Base-by-base conservation (phyloP, 1,140 invertebrate species). In the Drosophila pseudoobscura region DNA sequence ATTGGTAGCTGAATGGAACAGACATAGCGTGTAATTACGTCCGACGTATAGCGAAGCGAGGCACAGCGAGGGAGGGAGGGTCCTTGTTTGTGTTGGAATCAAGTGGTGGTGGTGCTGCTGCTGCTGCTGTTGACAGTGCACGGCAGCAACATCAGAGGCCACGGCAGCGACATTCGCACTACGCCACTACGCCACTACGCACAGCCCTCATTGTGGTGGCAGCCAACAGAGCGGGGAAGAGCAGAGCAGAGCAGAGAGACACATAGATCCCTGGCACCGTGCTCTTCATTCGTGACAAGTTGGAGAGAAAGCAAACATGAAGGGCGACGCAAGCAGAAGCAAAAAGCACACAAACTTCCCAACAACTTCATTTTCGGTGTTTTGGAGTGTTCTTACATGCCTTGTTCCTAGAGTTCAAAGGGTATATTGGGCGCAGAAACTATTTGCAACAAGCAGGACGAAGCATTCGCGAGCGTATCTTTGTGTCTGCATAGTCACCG, bases 11-110 rank as follows among this genome's bases (percentile, higher is more conserved):
- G 71, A 65, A 58, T 75, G 71, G 43, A 75, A 65, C 59, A 75
- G 71, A 75, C 73, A 57, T 61, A 62, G 71, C 73, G 73, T 75
- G 73, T 75, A 75, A 75, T 75, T 75, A 75, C 73, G 72, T 50
- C 44, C 46, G 73, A 75, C 56, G 60, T 31, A 47, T 22, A 31
- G 45, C 1, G 35, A 20, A 31, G 50, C 0, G 26, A 35, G 15
- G 6, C 43, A 2, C 39, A 58, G 0, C 3, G 3, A 11, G 35
- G 11, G 0, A 11, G 35, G 35, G 3, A 11, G 35, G 35, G 8
- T 46, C 62, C 68, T 69, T 85, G 78, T 88, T 88, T 87, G 83
- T 82, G 82, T 78, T 88, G 66, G 80, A 87, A 87, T 87, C 82
- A 88, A 87, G 78, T 69, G 69, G 52, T 69, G 43, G 15, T 49